Conservation (phyloP, 2,797 vertebrate species). For the Tapirus indicus region DNA sequence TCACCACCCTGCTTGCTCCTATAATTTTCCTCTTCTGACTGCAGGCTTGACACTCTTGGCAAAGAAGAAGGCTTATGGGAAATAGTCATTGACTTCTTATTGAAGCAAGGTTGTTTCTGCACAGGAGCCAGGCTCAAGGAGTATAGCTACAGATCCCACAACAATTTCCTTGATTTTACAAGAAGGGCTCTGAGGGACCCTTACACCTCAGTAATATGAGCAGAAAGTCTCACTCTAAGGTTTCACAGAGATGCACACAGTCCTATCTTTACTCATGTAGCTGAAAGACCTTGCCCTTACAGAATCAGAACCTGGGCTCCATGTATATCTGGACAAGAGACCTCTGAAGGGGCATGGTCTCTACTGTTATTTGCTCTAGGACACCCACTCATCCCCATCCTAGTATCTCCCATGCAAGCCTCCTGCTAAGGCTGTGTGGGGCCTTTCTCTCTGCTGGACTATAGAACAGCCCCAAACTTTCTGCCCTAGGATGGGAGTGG, state of each 20-base stretch:
- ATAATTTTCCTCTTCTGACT: neutral
- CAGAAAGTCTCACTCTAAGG: neutral
- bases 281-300: neutral
- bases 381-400: neutral
- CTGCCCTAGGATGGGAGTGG: neutral
- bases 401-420: neutral
- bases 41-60: constrained; percentile 49
- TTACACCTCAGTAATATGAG: neutral
- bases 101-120: constrained; percentile 43
- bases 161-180: constrained; percentile 55
- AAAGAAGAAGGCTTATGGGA: constrained; percentile 56
- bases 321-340: neutral
- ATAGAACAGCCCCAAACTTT: neutral
- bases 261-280: neutral
- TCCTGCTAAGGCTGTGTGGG: neutral
- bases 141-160: neutral
- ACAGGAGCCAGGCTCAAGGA: neutral
- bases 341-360: neutral
- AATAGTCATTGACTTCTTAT: constrained; percentile 42
- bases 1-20: neutral
- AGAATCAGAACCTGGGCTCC: neutral
- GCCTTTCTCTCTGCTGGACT: neutral
- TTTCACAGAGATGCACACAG: constrained; percentile 4
- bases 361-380: neutral
- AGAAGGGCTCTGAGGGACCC: neutral